A percentile compares a stretch with the other conserved stretches of the same genome.
phyloP scores from a whole-genome alignment of 2,888 invertebrate genomes.

The Brenthis ino region DNA sequence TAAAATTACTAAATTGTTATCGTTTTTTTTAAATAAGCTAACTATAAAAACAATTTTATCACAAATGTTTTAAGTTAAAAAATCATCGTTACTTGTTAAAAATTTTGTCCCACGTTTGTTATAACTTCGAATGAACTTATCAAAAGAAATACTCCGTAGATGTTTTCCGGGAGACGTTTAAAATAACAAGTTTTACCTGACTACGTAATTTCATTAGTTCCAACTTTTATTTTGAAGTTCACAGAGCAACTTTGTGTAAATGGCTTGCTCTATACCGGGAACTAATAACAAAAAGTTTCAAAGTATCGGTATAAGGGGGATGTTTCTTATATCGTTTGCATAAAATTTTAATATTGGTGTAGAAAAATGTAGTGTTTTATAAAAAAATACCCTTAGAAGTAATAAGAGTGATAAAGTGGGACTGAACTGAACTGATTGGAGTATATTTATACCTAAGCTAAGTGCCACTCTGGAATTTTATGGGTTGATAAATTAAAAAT shows the following conservation, averaged over 20 bases:
- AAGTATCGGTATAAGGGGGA: constrained; percentile 16
- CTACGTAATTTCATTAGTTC: constrained; percentile 60
- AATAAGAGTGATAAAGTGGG: not conserved
- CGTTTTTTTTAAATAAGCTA: too few relatives aligned
- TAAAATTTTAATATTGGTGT: constrained; percentile 12
- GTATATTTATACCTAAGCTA: too few relatives aligned
- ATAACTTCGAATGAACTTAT: not conserved
- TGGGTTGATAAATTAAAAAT: too few relatives aligned
- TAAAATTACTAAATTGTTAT: too few relatives aligned
- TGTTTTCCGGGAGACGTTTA: constrained; percentile 20
- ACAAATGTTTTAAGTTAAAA: too few relatives aligned
- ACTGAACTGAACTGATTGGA: not conserved
- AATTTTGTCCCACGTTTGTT: not conserved
- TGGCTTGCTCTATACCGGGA: constrained; percentile 52
- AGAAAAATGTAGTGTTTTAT: not conserved
- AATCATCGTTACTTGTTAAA: not conserved
- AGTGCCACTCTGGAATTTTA: too few relatives aligned
- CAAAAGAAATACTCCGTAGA: not conserved
- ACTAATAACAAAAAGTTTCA: constrained; percentile 48
- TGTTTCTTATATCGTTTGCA: constrained; percentile 13
- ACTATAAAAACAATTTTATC: too few relatives aligned
- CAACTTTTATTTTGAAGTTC: constrained; percentile 60
- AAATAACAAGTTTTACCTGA: constrained; percentile 38
- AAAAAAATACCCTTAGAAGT: constrained; percentile 2
- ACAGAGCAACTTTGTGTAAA: constrained; percentile 55